These are phyloP conservation scores for Xenops minutus DNA, from an alignment of 2,797 vertebrate genomes.

Conservation along the genomic window DNA sequence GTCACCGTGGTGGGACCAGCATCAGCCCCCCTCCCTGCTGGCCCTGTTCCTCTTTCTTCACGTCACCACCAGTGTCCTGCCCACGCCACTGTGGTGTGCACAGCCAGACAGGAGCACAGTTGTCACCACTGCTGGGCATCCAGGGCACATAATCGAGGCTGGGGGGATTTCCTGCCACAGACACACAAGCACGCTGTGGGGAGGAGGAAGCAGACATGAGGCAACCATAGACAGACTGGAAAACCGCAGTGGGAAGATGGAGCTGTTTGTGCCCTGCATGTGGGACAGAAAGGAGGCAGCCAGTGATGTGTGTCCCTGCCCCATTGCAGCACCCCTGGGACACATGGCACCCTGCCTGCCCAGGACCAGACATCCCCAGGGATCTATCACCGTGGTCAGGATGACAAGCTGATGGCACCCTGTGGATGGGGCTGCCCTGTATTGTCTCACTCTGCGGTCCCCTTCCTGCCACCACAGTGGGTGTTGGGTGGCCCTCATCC, in stretches of 20 bases:
- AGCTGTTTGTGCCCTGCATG: accelerated
- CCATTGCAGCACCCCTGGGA: not conserved
- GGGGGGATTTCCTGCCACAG: accelerated
- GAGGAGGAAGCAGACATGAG: accelerated
- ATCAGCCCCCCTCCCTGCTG: accelerated
- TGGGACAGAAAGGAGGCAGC: not conserved
- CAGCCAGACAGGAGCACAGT: accelerated
- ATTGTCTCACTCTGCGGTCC: not conserved
- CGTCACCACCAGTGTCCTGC: accelerated
- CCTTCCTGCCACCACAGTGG: not conserved
- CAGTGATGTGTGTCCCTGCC: accelerated
- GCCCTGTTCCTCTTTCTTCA: not conserved
- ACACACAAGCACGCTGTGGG: accelerated
- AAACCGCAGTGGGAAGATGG: accelerated
- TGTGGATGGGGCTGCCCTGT: too few species aligned
- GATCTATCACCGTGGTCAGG: accelerated
- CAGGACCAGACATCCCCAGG: not conserved
- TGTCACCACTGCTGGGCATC: accelerated
- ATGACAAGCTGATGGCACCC: not conserved
- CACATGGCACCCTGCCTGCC: not conserved
- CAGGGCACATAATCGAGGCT: accelerated
- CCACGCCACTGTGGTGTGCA: accelerated
- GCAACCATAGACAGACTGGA: accelerated
- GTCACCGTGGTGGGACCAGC: accelerated
- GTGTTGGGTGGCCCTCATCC: accelerated